Percentiles rank a stretch among this genome's conserved stretches.
Evolutionary conservation across 2,113 vertebrate genomes (phyloP).

Genomic region (Spilogale gracilis): DNA sequence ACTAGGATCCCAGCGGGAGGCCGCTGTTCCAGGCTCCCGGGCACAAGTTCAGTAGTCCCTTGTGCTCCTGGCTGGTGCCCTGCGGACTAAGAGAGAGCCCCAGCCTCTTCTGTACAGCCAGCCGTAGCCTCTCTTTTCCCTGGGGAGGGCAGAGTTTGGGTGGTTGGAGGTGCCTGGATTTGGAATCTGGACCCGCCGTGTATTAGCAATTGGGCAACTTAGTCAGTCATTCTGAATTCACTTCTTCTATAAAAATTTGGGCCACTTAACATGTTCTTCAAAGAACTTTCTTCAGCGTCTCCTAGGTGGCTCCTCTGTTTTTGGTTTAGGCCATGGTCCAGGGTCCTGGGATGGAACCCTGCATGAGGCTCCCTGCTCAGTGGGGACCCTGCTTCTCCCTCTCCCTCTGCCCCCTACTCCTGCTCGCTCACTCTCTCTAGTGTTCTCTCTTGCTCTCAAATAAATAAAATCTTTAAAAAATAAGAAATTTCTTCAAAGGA

Average conservation of each 20-base stretch:
- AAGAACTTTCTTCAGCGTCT: not conserved
- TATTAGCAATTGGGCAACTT: not conserved
- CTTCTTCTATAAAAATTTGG: not conserved
- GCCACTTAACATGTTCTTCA: not conserved
- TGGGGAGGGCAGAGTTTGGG: not conserved
- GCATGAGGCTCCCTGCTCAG: too few relatives aligned
- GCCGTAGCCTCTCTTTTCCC: not conserved
- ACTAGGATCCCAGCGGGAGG: not conserved
- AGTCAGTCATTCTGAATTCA: conserved; percentile 15
- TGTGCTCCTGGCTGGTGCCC: not conserved
- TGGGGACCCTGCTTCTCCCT: not conserved
- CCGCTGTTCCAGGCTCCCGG: accelerated
- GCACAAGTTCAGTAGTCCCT: accelerated
- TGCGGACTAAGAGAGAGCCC: not conserved
- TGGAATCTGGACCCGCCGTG: not conserved
- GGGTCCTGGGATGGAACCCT: not conserved
- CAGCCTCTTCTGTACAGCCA: not conserved
- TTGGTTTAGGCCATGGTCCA: too few relatives aligned
- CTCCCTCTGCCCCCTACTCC: not conserved
- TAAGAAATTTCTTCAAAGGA: not conserved
- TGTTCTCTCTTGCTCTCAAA: not conserved
- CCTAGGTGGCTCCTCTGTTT: not conserved
- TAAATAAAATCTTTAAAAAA: not conserved
- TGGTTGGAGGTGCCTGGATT: not conserved
- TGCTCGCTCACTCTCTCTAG: not conserved